Percentiles rank a stretch among this genome's conserved stretches.
Evolutionary conservation across 1,140 invertebrate genomes (phyloP).

Genomic region (Metaphire vulgaris): DNA sequence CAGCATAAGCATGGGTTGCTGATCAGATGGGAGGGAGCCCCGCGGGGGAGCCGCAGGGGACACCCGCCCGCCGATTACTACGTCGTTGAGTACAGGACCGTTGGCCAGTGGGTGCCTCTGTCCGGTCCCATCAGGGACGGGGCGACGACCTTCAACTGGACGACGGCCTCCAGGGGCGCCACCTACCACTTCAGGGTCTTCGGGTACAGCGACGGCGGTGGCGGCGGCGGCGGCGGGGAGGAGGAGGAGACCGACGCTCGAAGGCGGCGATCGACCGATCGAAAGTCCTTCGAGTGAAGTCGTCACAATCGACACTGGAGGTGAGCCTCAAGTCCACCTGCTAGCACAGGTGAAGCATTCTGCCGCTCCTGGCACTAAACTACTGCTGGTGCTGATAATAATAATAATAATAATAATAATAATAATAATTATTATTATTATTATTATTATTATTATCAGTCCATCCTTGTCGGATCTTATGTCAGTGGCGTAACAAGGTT

Average conservation of each 20-base stretch:
- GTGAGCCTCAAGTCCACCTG: background rate
- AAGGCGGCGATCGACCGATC: background rate
- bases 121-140: slow-evolving; percentile 82
- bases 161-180: slow-evolving; percentile 24
- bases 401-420: too few species aligned
- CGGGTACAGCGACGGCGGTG: too few species aligned
- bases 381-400: background rate
- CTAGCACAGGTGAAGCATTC: background rate
- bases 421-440: too few species aligned
- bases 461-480: too few species aligned
- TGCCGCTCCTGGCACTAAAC: too few species aligned
- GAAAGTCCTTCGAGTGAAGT: slow-evolving; percentile 11
- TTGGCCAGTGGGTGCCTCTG: slow-evolving; percentile 69
- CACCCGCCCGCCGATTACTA: slow-evolving; percentile 70
- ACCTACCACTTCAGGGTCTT: slow-evolving; percentile 23
- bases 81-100: slow-evolving; percentile 75
- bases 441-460: too few species aligned
- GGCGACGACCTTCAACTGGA: slow-evolving; percentile 57
- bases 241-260: too few species aligned
- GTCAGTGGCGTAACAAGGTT: too few species aligned
- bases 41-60: slow-evolving; percentile 64
- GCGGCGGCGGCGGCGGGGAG: background rate
- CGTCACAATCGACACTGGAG: slow-evolving; percentile 13
- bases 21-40: slow-evolving; percentile 75
- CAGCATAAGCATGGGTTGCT: slow-evolving; percentile 78